A percentile compares a stretch with the other conserved stretches of the same genome.
Evolutionary conservation across 2,888 invertebrate genomes (phyloP).

Genomic region (Lasius platythorax): DNA sequence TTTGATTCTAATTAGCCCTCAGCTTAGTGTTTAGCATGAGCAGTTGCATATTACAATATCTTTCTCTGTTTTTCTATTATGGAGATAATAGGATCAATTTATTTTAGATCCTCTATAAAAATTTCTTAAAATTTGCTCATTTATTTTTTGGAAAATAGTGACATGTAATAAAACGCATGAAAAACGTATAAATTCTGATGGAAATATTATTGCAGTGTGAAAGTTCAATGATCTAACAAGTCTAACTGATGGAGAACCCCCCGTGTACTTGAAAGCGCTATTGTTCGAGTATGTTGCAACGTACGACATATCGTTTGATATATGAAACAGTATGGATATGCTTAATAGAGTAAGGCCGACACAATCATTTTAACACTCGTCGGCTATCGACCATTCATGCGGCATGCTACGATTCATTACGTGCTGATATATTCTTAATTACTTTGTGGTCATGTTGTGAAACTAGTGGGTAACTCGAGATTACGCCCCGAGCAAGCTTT

Average conservation of each 20-base stretch:
- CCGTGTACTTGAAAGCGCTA: conserved; percentile 15
- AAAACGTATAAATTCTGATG: conserved; percentile 3
- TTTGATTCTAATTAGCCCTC: conserved; percentile 10
- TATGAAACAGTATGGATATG: conserved; percentile 11
- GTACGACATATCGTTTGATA: conserved; percentile 26
- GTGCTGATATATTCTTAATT: conserved; percentile 66
- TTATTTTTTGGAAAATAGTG: not conserved
- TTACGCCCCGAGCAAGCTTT: conserved; percentile 31
- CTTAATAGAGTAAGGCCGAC: conserved; percentile 5
- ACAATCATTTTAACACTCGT: conserved; percentile 43
- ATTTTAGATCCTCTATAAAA: not conserved
- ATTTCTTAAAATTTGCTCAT: not conserved
- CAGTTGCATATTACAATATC: conserved; percentile 15
- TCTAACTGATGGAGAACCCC: conserved; percentile 18
- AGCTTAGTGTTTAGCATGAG: conserved; percentile 6
- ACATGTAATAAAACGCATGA: not conserved
- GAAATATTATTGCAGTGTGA: conserved; percentile 3
- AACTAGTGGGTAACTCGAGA: conserved; percentile 57
- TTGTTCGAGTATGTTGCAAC: conserved; percentile 28
- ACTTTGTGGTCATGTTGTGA: conserved; percentile 37
- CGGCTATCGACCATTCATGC: conserved; percentile 37
- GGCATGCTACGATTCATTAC: conserved; percentile 56
- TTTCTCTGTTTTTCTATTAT: not conserved
- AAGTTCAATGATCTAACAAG: not conserved
- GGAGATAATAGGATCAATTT: not conserved